Percentiles rank a stretch among this genome's conserved stretches.
phyloP scores from a whole-genome alignment of 1,140 invertebrate species.

The Eulimnadia texana region DNA sequence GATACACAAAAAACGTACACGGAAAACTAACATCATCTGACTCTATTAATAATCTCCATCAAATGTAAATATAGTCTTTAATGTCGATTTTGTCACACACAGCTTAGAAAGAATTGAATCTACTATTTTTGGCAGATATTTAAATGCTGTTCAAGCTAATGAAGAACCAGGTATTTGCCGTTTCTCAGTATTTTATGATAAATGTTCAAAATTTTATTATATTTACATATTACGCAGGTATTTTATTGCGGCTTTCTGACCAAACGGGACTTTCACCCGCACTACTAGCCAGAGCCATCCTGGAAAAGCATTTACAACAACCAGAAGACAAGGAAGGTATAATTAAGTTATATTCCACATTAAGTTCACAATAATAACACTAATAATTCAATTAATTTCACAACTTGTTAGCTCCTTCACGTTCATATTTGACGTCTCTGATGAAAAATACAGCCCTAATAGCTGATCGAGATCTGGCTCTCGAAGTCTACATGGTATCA shows the following conservation, averaged over 20 bases:
- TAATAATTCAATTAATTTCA: neutral
- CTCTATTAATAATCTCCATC: constrained; percentile 23
- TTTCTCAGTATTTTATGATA: no score
- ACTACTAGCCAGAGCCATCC: constrained; percentile 44
- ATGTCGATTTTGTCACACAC: neutral
- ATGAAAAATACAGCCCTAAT: constrained; percentile 56
- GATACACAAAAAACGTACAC: constrained; percentile 27
- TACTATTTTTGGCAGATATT: constrained; percentile 21
- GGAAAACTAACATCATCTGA: constrained; percentile 23
- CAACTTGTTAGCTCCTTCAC: neutral
- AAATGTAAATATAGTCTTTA: constrained; percentile 20
- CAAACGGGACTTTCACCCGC: constrained; percentile 41
- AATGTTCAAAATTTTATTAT: constrained; percentile 10
- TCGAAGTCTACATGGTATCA: constrained; percentile 58
- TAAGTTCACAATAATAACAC: neutral
- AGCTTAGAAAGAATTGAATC: neutral
- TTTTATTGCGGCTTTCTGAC: constrained; percentile 41
- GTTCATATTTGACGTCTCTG: constrained; percentile 35
- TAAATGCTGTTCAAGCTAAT: constrained; percentile 16
- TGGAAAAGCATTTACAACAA: constrained; percentile 33
- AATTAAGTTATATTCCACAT: no score
- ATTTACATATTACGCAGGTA: constrained; percentile 30
- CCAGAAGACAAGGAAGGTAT: constrained; percentile 8
- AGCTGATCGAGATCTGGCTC: constrained; percentile 49
- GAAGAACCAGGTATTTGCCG: neutral